Evolutionary conservation across 2,113 vertebrate genomes (phyloP), one percentile per base, ranked within the genome.

Genomic region (Prionailurus bengalensis): DNA sequence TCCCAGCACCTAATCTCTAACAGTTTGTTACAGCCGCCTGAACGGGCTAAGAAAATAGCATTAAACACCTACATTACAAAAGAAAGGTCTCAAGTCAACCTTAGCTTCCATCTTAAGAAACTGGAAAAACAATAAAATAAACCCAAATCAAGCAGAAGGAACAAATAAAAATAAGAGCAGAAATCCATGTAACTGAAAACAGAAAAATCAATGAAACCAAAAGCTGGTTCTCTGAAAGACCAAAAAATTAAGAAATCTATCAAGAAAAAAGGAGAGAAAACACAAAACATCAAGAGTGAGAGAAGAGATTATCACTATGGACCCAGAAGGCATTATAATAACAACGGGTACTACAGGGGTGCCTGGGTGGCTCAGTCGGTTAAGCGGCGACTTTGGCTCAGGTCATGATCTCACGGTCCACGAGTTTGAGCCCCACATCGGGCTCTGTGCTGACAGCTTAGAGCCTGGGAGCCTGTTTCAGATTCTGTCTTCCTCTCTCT

Each of bases 71-170:
- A 45, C 11, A 31, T 25, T 93, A 83, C n/a, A 91, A 80, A 80
- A 39, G 42, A 68, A 81, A 74, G n/a, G 13, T 81, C 23, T 74
- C 33, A 48, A n/a, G 48, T 71, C 78, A 55, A n/a, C 5, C 81
- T 86, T 25, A 63, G 21, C 21, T 51, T 95, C 48, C 7, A 86
- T 71, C 65, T 58, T 87, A 89, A 92, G 58, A 94, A 89, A 94
- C 31, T 2, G 79, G 25, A 55, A 96, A 89, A 94, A 70, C 31
- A 96, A 39, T 63, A 95, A 88, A 55, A 96, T 8, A 78, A 83
- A 36, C 5, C 1, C 25, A 48, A 82, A 82, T 21, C 58, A 85
- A 94, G 63, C 7, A 85, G 45, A 51, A 79, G 13, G 29, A 66
- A 15, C 7, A 81, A 70, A 91, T 51, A 79, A 73, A 53, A 63